These are phyloP conservation scores for Tetranychus piercei DNA, from an alignment of 2,888 invertebrate species.

Conservation along the genomic window DNA sequence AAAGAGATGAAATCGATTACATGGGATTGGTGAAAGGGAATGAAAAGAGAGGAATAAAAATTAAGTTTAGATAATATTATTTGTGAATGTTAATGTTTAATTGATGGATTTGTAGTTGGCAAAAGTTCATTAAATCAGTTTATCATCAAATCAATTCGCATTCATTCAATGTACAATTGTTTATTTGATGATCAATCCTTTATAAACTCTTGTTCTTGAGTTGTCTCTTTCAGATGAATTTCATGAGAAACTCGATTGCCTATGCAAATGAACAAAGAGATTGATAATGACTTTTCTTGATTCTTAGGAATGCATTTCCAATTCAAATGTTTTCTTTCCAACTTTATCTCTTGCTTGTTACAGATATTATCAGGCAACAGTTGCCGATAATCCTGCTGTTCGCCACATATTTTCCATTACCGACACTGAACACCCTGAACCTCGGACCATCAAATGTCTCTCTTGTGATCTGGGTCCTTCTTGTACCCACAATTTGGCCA, in stretches of 20 bases:
- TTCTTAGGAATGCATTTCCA: background rate
- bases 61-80: no score
- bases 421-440: slow-evolving; percentile 48
- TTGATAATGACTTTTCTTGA: no score
- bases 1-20: no score
- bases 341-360: slow-evolving; percentile 10
- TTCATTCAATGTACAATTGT: no score
- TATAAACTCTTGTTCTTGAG: no score
- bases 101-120: no score
- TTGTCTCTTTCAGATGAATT: background rate
- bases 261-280: background rate
- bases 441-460: slow-evolving; percentile 54
- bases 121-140: no score
- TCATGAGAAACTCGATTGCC: background rate
- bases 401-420: slow-evolving; percentile 67
- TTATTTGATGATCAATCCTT: no score
- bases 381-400: slow-evolving; percentile 65
- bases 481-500: slow-evolving; percentile 29
- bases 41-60: no score
- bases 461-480: slow-evolving; percentile 56
- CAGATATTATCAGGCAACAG: slow-evolving; percentile 74
- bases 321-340: background rate
- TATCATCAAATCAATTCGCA: no score
- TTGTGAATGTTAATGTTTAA: no score
- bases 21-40: no score